Base-by-base conservation (phyloP, 2,888 invertebrate species). In the Polydrusus cervinus region DNA sequence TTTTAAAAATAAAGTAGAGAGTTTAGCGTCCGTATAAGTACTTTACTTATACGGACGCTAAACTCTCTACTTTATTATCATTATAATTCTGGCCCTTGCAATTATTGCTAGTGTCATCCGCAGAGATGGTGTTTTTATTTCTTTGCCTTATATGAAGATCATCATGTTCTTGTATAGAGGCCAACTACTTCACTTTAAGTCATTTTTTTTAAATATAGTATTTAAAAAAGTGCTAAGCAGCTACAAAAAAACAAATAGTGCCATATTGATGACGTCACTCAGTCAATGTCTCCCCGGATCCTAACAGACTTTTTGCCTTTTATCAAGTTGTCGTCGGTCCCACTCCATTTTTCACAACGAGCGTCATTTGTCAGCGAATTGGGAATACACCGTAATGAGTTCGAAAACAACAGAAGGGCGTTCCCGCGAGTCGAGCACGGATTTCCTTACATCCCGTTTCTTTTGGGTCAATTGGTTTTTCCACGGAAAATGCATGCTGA, bases 361-460 rank as follows among this genome's bases (percentile, higher is more conserved):
- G 83, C 86, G 84, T 86, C 87, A 86, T 87, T 87, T 87, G 87
- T 87, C 87, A 87, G 85, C 85, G 83, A 85, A 86, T 86, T 85
- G 84, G 84, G 81, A 84, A 86, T 72, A 85, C 85, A 85, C 84
- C 85, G 85, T 86, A 87, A 87, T 86, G 86, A 86, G 85, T 86
- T 86, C 82, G 86, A 86, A 86, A 87, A 87, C 87, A 87, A 86
- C 83, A 83, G 85, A 86, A 86, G 84, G 86, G 85, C 86, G 85
- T 85, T 85, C 84, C 85, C 82, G 77, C 76, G 75, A 73, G 72
- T 70, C 76, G 76, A 73, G 68, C 60, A 69, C 76, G 66, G 62
- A 74, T 70, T 71, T 70, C 69, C 57, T 70, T 55, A 57, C 62
- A 38, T 68, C 66, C 34, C 67, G 53, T 47, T 65, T 57, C 65